These are phyloP conservation scores for Graphium colonna DNA, from an alignment of 2,888 invertebrate genomes.

Conservation along the genomic window DNA sequence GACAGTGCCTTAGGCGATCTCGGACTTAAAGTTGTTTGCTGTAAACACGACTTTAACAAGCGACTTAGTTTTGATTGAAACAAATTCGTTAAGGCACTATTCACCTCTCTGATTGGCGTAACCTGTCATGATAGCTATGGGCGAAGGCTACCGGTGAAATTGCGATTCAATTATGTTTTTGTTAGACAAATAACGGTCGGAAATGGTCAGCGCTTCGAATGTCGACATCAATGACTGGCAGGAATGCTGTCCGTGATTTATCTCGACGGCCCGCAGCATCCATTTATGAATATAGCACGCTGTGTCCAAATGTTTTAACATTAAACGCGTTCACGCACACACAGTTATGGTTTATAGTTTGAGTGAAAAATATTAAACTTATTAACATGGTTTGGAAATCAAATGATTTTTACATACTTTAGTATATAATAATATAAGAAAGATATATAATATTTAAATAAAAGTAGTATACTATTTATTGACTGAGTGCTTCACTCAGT, in stretches of 20 bases:
- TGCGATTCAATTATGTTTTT: constrained; percentile 24
- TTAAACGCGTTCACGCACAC: not conserved
- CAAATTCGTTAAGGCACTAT: constrained; percentile 17
- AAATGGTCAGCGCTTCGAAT: constrained; percentile 22
- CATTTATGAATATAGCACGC: constrained; percentile 9
- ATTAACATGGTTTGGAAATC: not conserved
- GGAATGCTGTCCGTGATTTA: constrained; percentile 33
- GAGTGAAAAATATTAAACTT: not conserved
- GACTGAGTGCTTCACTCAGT: too few species aligned
- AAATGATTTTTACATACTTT: too few species aligned
- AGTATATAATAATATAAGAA: too few species aligned
- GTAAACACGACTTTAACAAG: constrained; percentile 4
- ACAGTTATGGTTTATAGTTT: not conserved
- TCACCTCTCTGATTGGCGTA: constrained; percentile 14
- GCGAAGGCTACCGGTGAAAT: constrained; percentile 20
- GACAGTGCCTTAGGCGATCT: not conserved
- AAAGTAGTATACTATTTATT: too few species aligned
- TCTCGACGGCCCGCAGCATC: not conserved
- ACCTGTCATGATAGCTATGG: constrained; percentile 11
- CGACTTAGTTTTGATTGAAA: constrained; percentile 4
- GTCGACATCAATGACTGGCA: constrained; percentile 38
- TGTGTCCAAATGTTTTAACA: constrained; percentile 3
- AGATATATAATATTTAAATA: too few species aligned
- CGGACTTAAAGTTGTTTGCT: not conserved
- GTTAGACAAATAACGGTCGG: constrained; percentile 23